Conservation (phyloP, 2,113 vertebrate genomes). For the Perca fluviatilis region DNA sequence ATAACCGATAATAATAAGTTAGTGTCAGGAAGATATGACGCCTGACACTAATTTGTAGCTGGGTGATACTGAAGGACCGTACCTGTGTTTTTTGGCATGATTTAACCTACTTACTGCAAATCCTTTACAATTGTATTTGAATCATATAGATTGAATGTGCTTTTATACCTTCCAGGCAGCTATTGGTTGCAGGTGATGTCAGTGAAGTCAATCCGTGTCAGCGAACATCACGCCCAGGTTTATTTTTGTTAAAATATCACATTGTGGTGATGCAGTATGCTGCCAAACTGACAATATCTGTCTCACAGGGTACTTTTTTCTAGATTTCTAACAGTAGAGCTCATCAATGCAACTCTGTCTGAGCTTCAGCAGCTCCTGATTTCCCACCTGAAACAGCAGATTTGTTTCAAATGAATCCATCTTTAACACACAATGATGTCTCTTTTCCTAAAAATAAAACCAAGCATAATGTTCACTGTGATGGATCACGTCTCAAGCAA, state of each 20-base stretch:
- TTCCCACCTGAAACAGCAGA: background rate
- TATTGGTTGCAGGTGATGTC: slow-evolving; percentile 16
- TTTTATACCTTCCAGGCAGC: slow-evolving; percentile 37
- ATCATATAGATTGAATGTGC: slow-evolving; percentile 8
- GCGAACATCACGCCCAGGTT: slow-evolving; percentile 19
- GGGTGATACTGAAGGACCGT: background rate
- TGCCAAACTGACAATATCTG: background rate
- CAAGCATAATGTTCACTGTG: background rate
- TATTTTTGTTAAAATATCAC: background rate
- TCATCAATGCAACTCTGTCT: background rate
- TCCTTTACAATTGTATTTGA: background rate
- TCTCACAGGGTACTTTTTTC: background rate
- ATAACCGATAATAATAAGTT: background rate
- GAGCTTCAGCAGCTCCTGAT: background rate
- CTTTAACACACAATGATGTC: background rate
- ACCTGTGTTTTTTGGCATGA: slow-evolving; percentile 5
- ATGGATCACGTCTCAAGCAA: background rate
- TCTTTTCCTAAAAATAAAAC: background rate
- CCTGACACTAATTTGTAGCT: background rate
- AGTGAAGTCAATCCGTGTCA: background rate
- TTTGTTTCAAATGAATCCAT: background rate
- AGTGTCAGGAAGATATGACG: background rate
- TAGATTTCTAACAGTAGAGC: background rate
- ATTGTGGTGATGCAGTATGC: slow-evolving; percentile 3
- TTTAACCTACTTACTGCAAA: background rate